Conservation (phyloP, 2,888 invertebrate species). For the Colletes collaris region DNA sequence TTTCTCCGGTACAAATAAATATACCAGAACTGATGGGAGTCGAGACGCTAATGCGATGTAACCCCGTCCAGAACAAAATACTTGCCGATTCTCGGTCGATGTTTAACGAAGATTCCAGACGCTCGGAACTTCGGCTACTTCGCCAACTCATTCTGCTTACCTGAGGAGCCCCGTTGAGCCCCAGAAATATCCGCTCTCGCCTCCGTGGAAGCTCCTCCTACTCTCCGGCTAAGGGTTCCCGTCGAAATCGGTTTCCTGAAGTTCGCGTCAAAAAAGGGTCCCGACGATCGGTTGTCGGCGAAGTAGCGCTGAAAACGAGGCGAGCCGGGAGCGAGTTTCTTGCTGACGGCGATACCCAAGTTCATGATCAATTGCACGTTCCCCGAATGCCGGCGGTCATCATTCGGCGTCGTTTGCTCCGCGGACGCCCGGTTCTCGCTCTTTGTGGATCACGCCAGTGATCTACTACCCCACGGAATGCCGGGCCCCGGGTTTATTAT, state of each 20-base stretch:
- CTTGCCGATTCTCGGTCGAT: too few relatives aligned
- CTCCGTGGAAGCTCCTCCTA: not conserved
- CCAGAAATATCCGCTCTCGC: not conserved
- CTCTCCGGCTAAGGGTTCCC: not conserved
- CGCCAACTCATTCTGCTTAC: not conserved
- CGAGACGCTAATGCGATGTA: too few relatives aligned
- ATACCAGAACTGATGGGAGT: too few relatives aligned
- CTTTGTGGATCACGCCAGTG: conserved; percentile 66
- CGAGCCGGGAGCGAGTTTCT: conserved; percentile 1
- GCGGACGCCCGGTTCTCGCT: conserved; percentile 48
- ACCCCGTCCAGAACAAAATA: too few relatives aligned
- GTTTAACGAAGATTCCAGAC: not conserved
- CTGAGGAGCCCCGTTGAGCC: not conserved
- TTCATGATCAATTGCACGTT: conserved; percentile 61
- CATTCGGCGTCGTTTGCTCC: conserved; percentile 51
- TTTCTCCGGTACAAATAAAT: too few relatives aligned
- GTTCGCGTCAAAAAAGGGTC: not conserved
- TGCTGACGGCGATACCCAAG: conserved; percentile 33
- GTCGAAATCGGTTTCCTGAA: not conserved
- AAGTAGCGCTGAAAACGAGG: not conserved
- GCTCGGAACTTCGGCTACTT: not conserved
- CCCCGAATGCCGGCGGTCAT: conserved; percentile 58
- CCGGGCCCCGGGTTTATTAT: conserved; percentile 77
- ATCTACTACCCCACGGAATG: conserved; percentile 76
- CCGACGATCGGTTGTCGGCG: not conserved